These are phyloP conservation scores for Agelas oroides DNA, from an alignment of 37 sponge, comb jelly and placozoan genomes.

Conservation along the genomic window DNA sequence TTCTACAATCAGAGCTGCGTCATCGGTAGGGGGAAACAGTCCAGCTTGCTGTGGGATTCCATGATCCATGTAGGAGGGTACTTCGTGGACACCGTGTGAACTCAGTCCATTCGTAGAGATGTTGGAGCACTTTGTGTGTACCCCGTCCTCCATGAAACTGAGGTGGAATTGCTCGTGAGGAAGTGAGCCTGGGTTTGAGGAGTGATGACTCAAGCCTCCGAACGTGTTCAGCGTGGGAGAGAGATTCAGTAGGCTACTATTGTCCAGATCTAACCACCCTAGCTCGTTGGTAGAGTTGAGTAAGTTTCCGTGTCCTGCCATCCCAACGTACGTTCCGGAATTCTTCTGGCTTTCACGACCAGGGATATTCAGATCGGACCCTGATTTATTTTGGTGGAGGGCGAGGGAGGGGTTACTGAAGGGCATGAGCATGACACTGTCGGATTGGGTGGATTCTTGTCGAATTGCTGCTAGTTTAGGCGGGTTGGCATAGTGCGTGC, in stretches of 20 bases:
- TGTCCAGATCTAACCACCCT: slow-evolving; percentile 67
- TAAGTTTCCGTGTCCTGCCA: not conserved
- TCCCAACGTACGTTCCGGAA: not conserved
- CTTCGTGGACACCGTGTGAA: slow-evolving; percentile 1
- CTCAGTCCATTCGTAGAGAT: not conserved
- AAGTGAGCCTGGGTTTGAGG: slow-evolving; percentile 62
- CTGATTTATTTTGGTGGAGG: slow-evolving; percentile 24
- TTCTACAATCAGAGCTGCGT: slow-evolving; percentile 20
- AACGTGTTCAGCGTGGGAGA: slow-evolving; percentile 3
- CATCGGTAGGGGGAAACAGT: slow-evolving; percentile 16
- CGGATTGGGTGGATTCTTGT: slow-evolving; percentile 24
- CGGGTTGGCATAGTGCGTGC: slow-evolving; percentile 2
- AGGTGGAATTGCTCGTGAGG: slow-evolving; percentile 49
- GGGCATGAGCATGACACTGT: slow-evolving; percentile 34
- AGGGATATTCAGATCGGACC: slow-evolving; percentile 33
- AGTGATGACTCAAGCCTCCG: not conserved
- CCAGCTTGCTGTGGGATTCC: slow-evolving; percentile 1
- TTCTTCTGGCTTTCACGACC: slow-evolving; percentile 14
- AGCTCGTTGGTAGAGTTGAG: slow-evolving; percentile 20
- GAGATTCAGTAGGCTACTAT: not conserved
- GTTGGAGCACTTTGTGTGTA: slow-evolving; percentile 3
- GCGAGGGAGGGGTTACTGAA: slow-evolving; percentile 45
- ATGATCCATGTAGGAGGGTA: not conserved
- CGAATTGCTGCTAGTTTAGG: not conserved
- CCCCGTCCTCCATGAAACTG: slow-evolving; percentile 40